Percentiles rank a stretch among this genome's conserved stretches.
Evolutionary conservation across 2,888 invertebrate species (phyloP).

Genomic region (Dinocampus coccinellae): DNA sequence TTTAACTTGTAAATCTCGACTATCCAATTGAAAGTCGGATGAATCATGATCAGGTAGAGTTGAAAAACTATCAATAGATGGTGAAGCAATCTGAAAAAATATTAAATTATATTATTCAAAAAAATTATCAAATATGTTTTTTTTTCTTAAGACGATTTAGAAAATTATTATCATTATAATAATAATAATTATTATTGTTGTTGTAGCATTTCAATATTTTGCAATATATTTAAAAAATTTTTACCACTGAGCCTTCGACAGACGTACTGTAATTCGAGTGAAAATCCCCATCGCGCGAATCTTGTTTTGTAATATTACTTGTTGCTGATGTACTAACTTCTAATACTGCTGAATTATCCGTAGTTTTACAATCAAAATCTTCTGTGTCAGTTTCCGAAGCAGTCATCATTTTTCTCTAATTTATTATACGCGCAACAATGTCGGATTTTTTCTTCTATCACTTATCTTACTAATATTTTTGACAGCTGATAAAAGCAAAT

Average conservation of each 20-base stretch:
- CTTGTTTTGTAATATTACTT: conserved; percentile 56
- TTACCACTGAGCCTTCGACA: conserved; percentile 65
- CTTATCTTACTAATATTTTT: background rate
- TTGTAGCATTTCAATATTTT: background rate
- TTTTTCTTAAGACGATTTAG: no score
- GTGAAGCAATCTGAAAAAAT: conserved; percentile 70
- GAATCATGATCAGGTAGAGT: conserved; percentile 74
- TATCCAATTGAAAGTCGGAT: conserved; percentile 72
- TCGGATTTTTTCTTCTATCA: background rate
- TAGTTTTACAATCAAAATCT: conserved; percentile 49
- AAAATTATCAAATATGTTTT: background rate
- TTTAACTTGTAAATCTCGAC: conserved; percentile 75
- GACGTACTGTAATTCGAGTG: conserved; percentile 66
- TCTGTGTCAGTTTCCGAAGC: conserved; percentile 58
- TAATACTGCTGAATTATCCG: conserved; percentile 57
- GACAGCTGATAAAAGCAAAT: background rate
- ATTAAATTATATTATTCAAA: background rate
- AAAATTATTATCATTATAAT: background rate
- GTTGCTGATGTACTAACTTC: conserved; percentile 62
- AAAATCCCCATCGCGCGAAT: conserved; percentile 60
- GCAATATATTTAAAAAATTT: conserved; percentile 15
- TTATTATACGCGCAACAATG: background rate
- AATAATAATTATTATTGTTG: background rate
- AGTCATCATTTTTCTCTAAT: conserved; percentile 60
- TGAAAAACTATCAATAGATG: conserved; percentile 75